Evolutionary conservation across 1,140 invertebrate genomes (phyloP).

Genomic region (Antheraea mylitta): DNA sequence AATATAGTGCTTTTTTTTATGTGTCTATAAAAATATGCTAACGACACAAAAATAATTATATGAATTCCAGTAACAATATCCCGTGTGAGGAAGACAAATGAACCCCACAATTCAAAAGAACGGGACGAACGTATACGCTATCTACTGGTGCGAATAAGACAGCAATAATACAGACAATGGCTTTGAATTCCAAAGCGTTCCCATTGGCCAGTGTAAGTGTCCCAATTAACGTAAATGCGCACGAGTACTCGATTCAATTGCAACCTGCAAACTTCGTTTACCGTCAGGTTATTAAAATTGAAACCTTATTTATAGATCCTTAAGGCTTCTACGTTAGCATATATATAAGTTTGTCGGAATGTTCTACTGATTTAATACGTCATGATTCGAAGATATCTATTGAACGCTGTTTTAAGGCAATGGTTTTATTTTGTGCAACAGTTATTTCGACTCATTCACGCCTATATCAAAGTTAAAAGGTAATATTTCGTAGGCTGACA

Average conservation of each 20-base stretch:
- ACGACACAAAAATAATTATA: too few species aligned
- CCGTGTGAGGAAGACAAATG: neutral
- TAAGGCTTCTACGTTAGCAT: constrained; percentile 6
- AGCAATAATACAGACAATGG: constrained; percentile 14
- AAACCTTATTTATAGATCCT: neutral
- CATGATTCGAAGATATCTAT: neutral
- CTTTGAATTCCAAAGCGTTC: neutral
- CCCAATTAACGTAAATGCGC: constrained; percentile 22
- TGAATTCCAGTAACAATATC: too few species aligned
- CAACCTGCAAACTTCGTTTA: constrained; percentile 1
- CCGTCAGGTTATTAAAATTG: neutral
- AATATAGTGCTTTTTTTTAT: too few species aligned
- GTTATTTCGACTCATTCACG: neutral
- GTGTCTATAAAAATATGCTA: too few species aligned
- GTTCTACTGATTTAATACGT: neutral
- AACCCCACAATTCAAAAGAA: neutral
- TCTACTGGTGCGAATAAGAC: constrained; percentile 5
- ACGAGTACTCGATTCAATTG: constrained; percentile 18
- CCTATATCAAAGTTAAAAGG: neutral
- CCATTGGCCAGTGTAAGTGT: constrained; percentile 17
- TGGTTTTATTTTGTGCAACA: constrained; percentile 1
- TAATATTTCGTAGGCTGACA: too few species aligned
- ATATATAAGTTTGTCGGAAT: neutral
- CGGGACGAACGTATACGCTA: neutral
- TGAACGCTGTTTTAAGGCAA: neutral